Evolutionary conservation across 1,140 invertebrate species (phyloP).

Genomic region (Drosophila nasuta): DNA sequence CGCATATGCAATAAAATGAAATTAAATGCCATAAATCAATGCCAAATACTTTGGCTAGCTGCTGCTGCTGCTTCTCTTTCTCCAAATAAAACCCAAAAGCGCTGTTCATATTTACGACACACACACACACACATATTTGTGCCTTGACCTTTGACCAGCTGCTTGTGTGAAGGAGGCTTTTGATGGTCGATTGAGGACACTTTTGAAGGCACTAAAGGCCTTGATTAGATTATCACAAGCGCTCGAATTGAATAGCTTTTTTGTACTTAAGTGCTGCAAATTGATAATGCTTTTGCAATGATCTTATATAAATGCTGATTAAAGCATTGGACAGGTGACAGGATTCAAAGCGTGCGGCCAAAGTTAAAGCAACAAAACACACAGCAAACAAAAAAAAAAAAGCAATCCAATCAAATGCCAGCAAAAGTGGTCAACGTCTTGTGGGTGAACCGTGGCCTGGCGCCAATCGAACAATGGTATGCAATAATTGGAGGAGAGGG

Average conservation of each 20-base stretch:
- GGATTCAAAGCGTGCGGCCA: slow-evolving; percentile 17
- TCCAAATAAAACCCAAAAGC: slow-evolving; percentile 9
- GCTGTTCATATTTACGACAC: not conserved
- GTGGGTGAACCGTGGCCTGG: slow-evolving; percentile 33
- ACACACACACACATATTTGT: slow-evolving; percentile 5
- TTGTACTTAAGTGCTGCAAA: slow-evolving; percentile 5
- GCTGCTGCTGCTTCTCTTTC: not conserved
- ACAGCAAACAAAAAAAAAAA: slow-evolving; percentile 9
- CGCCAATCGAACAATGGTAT: slow-evolving; percentile 15
- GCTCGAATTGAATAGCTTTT: slow-evolving; percentile 3
- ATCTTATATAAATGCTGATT: slow-evolving; percentile 9
- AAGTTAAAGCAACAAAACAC: not conserved
- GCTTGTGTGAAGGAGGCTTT: not conserved
- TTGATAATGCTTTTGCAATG: slow-evolving; percentile 7
- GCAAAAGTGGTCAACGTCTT: slow-evolving; percentile 44
- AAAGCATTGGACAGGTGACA: slow-evolving; percentile 26
- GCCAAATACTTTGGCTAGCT: slow-evolving; percentile 49
- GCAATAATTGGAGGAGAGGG: not conserved
- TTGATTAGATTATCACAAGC: slow-evolving; percentile 13
- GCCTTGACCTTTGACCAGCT: slow-evolving; percentile 56
- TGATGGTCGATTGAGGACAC: not conserved
- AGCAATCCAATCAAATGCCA: slow-evolving; percentile 64
- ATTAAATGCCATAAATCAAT: slow-evolving; percentile 76
- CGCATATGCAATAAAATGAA: slow-evolving; percentile 62
- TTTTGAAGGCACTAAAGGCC: slow-evolving; percentile 15